Base-by-base conservation (phyloP, 2,888 invertebrate genomes). In the Cristatella mucedo region DNA sequence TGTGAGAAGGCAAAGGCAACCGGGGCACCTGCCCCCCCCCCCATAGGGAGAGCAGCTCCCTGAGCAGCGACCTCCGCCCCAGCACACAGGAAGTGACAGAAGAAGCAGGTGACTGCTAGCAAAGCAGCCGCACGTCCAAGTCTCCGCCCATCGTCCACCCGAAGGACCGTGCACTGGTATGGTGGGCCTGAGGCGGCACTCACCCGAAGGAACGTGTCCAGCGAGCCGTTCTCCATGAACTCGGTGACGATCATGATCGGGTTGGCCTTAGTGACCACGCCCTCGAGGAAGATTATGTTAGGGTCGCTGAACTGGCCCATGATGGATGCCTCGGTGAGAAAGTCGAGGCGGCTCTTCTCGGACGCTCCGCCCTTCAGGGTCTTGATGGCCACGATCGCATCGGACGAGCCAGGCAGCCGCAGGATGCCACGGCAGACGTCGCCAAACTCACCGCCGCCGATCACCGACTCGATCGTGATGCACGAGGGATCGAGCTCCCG, bases 301-400 rank as follows among this genome's bases (percentile, higher is more conserved):
- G 91, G 89, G 67, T 97, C 93, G 66, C 93, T 89, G 70, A 99
- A 97, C 66, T 99, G 97, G 18, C 95, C 97, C 97, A 97, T 99
- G 57, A 97, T 97, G 36, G 87, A 89, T 15, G 97, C 95, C 68
- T 97, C 97, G 2, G 93, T 91, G 41, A 99, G 74, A 67, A 97
- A 99, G 68, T 99, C 97, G 59, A 91, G 81, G 43, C 91, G 76
- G 9, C 91, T 89, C 65, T 97, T 87, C 58, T 93, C 91, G 39
- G 85, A 80, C 58, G 72, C 77, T 57, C 66, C 80, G 3, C 83
- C 81, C 60, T 87, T 86, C 45, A 87, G 67, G 0, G 85, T 86
- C 69, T 95, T 95, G 50, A 95, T 91, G 21, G 93, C 93, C 3
- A 93, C 93, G 59, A 84, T 85, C 48, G 65, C 60, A 47, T 85